phyloP scores from a whole-genome alignment of 1,140 invertebrate genomes.

The Cephus cinctus region DNA sequence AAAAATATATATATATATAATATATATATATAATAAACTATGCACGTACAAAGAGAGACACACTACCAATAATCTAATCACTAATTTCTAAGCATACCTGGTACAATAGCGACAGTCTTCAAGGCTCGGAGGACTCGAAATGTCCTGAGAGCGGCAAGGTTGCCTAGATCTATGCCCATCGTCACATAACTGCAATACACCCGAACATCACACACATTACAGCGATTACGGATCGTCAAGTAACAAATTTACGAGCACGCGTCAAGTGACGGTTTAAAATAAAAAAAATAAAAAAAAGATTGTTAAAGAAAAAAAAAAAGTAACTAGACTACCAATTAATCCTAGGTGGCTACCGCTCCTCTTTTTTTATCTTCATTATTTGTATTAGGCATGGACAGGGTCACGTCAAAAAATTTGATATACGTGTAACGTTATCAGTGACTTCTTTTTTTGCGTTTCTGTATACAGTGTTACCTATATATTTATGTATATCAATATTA shows the following conservation, averaged over 20 bases:
- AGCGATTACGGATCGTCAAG: too few species aligned
- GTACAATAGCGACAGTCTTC: slow-evolving; percentile 99
- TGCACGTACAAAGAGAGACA: slow-evolving; percentile 9
- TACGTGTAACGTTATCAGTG: too few species aligned
- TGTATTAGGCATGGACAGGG: too few species aligned
- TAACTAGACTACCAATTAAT: slow-evolving; percentile 34
- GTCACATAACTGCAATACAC: slow-evolving; percentile 91
- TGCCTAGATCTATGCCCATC: slow-evolving; percentile 97
- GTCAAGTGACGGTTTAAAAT: slow-evolving; percentile 16
- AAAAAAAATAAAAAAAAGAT: slow-evolving; percentile 19
- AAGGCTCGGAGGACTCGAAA: slow-evolving; percentile 98
- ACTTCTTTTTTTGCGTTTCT: too few species aligned
- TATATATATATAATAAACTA: slow-evolving; percentile 9
- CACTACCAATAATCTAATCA: slow-evolving; percentile 18
- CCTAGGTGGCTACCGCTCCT: slow-evolving; percentile 36
- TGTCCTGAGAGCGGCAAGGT: slow-evolving; percentile 96
- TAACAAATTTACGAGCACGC: too few species aligned
- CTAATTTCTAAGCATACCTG: slow-evolving; percentile 74
- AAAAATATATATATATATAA: too few species aligned
- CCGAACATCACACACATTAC: slow-evolving; percentile 58
- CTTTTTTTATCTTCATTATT: slow-evolving; percentile 28
- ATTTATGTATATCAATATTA: too few species aligned
- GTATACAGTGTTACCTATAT: too few species aligned
- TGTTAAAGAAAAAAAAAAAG: slow-evolving; percentile 25
- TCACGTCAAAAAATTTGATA: slow-evolving; percentile 17